Evolutionary conservation across 2,797 vertebrate genomes (phyloP).

Genomic region (Pseudomugil tenellus): DNA sequence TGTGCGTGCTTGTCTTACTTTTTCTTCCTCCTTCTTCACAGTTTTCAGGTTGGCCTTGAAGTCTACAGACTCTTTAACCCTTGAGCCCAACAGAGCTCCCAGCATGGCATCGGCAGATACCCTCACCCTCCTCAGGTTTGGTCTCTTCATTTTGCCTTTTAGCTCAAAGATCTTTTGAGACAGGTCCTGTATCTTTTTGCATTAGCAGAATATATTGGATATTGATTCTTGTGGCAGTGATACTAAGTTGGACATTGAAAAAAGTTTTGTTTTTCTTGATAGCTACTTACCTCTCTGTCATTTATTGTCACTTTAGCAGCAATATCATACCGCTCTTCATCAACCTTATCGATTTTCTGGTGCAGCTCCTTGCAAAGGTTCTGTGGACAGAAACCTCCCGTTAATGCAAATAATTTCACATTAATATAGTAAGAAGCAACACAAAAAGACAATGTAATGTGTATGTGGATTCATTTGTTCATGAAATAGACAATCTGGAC

Average conservation of each 20-base stretch:
- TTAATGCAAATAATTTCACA: background rate
- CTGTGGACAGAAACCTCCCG: slow-evolving; percentile 61
- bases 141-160: slow-evolving; percentile 86
- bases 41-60: slow-evolving; percentile 87
- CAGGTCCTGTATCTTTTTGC: slow-evolving; percentile 73
- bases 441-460: background rate
- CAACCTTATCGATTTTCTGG: slow-evolving; percentile 79
- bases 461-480: background rate
- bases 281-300: slow-evolving; percentile 63
- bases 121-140: slow-evolving; percentile 81
- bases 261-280: no score
- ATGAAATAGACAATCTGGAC: background rate
- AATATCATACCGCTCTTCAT: slow-evolving; percentile 84
- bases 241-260: background rate
- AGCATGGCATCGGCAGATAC: slow-evolving; percentile 87
- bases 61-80: slow-evolving; percentile 84
- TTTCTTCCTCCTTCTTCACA: slow-evolving; percentile 87
- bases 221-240: background rate
- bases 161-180: slow-evolving; percentile 80
- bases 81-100: slow-evolving; percentile 82
- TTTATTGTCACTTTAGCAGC: slow-evolving; percentile 80
- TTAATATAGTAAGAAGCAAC: background rate
- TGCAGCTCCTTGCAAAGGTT: slow-evolving; percentile 81
- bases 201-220: no score
- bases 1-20: slow-evolving; percentile 59